Percentiles rank a stretch among this genome's conserved stretches.
phyloP scores from a whole-genome alignment of 1,140 invertebrate species.

The Aporrectodea caliginosa region DNA sequence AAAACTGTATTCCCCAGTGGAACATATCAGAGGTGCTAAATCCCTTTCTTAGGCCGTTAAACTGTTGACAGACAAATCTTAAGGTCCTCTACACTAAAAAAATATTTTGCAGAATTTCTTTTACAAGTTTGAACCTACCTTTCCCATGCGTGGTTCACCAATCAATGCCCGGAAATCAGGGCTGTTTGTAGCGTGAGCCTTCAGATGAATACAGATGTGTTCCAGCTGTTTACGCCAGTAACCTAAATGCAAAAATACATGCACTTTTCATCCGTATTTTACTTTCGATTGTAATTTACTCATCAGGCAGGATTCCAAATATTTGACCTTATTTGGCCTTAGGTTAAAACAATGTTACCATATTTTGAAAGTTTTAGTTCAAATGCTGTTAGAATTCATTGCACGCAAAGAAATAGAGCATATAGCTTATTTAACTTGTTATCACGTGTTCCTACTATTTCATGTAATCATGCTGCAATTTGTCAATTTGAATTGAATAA shows the following conservation, averaged over 20 bases:
- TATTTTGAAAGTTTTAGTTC: not conserved
- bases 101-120: too few relatives aligned
- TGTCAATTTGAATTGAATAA: too few relatives aligned
- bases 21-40: too few relatives aligned
- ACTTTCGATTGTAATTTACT: not conserved
- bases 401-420: not conserved
- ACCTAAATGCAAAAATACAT: slow-evolving; percentile 43
- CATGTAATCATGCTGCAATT: too few relatives aligned
- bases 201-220: slow-evolving; percentile 55
- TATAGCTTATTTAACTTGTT: too few relatives aligned
- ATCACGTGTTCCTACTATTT: too few relatives aligned
- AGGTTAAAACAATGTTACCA: not conserved
- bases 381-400: not conserved
- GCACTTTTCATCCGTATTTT: not conserved
- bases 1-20: too few relatives aligned
- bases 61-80: too few relatives aligned
- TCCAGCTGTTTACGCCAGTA: slow-evolving; percentile 57
- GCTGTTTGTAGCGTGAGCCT: slow-evolving; percentile 54
- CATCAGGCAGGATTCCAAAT: not conserved
- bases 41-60: too few relatives aligned
- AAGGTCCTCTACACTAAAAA: too few relatives aligned
- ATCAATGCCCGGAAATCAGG: slow-evolving; percentile 56
- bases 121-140: too few relatives aligned
- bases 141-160: slow-evolving; percentile 55
- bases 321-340: too few relatives aligned